Conservation (phyloP, 2,113 vertebrate species). For the Larimichthys polyactis region DNA sequence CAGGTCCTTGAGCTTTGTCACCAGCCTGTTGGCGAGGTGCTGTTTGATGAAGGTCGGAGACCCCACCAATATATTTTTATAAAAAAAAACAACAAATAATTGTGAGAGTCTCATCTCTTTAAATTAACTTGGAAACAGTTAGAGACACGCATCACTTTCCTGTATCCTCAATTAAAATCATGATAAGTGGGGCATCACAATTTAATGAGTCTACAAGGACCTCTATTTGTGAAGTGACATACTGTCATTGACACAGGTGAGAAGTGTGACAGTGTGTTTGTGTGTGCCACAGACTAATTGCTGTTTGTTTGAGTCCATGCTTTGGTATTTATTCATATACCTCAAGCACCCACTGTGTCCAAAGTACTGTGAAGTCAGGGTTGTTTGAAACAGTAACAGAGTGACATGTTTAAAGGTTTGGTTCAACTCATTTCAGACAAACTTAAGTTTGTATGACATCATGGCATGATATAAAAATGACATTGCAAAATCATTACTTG, state of each 20-base stretch:
- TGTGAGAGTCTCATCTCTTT: not conserved
- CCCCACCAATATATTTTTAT: not conserved
- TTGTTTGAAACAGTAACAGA: not conserved
- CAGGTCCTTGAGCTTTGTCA: too few species aligned
- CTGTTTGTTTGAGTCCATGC: constrained; percentile 9
- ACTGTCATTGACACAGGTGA: constrained; percentile 33
- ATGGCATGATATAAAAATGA: too few species aligned
- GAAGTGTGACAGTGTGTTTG: constrained; percentile 8
- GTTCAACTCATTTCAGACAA: not conserved
- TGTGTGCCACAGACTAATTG: constrained; percentile 41
- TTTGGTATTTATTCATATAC: constrained; percentile 26
- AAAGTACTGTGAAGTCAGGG: not conserved
- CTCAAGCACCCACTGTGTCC: constrained; percentile 5
- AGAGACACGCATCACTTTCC: constrained; percentile 12
- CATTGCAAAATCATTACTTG: too few species aligned
- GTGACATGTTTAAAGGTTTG: not conserved
- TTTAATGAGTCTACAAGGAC: constrained; percentile 64
- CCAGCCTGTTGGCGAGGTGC: constrained; percentile 3
- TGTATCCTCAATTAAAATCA: constrained; percentile 47
- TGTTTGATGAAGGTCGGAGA: not conserved
- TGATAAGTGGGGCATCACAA: constrained; percentile 51
- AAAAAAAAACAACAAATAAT: not conserved
- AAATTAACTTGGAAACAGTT: constrained; percentile 7
- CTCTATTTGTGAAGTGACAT: constrained; percentile 52
- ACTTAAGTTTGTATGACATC: not conserved